Base-by-base conservation (phyloP, 1,140 invertebrate genomes). In the Mamestra configurata region DNA sequence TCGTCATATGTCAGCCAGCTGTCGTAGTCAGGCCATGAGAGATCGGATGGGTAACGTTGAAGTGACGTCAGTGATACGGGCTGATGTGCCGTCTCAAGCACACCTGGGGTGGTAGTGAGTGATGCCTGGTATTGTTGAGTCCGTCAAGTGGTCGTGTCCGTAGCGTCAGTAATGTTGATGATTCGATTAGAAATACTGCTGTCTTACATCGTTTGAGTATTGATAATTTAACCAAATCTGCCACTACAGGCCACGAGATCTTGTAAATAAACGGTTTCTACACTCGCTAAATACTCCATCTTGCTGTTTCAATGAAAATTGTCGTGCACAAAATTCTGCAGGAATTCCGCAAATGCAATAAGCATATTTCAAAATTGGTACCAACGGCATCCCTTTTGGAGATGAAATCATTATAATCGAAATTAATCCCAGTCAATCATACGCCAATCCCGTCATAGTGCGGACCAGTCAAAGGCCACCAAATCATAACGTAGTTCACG, bases 1-100 rank as follows among this genome's bases (percentile, higher is more conserved):
- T 85, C 85, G 83, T 79, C 82, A 86, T 83, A 83, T 83, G 83
- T 88, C 86, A 88, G 59, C 31, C 46, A 76, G 81, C 59, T 82
- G 72, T 46, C 51, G 72, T 84, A 75, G 40, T 76, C 59, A 79
- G 81, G 53, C 35, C 55, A 20, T 61, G 72, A 24, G 72, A 76
- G 72, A 46, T 59, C 72, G 72, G 66, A n/a, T 73, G 35, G 24
- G 73, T 82, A 79, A 79, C 81, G 57, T 75, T 7, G 55, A n/a
- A 15, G 73, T 80, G 80, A 79, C 81, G 66, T 75, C 66, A 51
- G 71, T 70, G 79, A 82, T 75, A 51, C 66, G 55, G 53, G 49
- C 64, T 68, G 43, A 79, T 77, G 77, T 68, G 43, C 13, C 40
- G 31, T 64, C 66, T 70, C 66, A 70, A 70, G 66, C 22, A 70